phyloP scores from a whole-genome alignment of 2,113 vertebrate species.

The Andinoacara biseriatus region DNA sequence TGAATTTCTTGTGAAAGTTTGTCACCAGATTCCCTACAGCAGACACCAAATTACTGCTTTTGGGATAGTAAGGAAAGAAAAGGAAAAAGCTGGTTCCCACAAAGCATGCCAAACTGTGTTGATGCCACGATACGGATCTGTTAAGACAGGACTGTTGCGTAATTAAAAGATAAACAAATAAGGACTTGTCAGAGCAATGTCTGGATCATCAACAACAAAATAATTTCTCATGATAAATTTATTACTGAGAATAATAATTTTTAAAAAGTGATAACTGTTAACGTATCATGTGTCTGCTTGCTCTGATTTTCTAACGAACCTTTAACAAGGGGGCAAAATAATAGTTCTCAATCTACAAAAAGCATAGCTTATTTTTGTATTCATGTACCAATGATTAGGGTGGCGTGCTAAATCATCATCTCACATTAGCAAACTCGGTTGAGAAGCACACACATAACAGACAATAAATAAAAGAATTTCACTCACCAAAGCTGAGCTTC shows the following conservation, averaged over 20 bases:
- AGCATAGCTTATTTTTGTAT: background rate
- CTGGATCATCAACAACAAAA: background rate
- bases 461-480: background rate
- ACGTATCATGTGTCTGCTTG: background rate
- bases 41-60: constrained; percentile 41
- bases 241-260: background rate
- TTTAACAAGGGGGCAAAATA: background rate
- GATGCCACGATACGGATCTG: background rate
- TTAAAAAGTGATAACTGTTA: background rate
- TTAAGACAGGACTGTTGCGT: background rate
- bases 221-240: background rate
- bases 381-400: background rate
- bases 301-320: background rate
- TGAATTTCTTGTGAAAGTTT: constrained; percentile 28
- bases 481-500: too few relatives aligned
- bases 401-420: background rate
- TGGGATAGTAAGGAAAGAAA: background rate
- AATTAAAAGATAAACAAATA: background rate
- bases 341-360: background rate
- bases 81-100: constrained; percentile 41
- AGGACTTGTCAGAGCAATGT: background rate
- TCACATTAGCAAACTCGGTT: background rate
- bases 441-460: background rate
- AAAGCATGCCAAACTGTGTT: background rate
- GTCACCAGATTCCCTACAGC: background rate